A percentile compares a stretch with the other conserved stretches of the same genome.
These are phyloP conservation scores for Eupeodes luniger DNA, from an alignment of 2,888 invertebrate species.

Conservation along the genomic window DNA sequence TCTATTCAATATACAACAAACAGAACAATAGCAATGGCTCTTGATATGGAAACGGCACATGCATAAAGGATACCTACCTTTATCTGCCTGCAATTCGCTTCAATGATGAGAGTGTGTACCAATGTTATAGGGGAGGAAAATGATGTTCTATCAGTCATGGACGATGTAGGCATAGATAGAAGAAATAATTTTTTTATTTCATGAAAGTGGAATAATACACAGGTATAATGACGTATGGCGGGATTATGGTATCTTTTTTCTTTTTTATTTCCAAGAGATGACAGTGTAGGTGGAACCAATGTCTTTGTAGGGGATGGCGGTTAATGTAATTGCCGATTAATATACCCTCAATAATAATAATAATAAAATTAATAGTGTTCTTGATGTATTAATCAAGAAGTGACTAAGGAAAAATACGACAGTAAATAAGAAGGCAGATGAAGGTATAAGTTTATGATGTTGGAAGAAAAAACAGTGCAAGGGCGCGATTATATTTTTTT, in stretches of 20 bases:
- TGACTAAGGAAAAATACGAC: background rate
- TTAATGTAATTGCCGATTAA: conserved; percentile 50
- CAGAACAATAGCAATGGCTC: conserved; percentile 33
- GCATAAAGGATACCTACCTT: background rate
- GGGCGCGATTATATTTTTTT: no score
- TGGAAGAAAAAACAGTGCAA: no score
- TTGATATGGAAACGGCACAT: conserved; percentile 24
- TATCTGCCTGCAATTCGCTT: conserved; percentile 50
- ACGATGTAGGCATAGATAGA: no score
- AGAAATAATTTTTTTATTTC: background rate
- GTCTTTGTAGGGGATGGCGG: conserved; percentile 38
- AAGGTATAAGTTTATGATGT: no score
- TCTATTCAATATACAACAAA: conserved; percentile 44
- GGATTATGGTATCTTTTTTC: background rate
- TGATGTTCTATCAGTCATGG: conserved; percentile 73
- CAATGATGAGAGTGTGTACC: conserved; percentile 40
- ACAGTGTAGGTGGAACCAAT: conserved; percentile 44
- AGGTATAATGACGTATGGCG: background rate
- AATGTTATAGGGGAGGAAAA: conserved; percentile 61
- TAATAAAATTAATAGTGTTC: background rate
- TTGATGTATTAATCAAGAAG: conserved; percentile 36
- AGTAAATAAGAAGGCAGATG: background rate
- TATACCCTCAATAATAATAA: conserved; percentile 33
- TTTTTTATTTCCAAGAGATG: conserved; percentile 6
- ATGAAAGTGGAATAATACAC: conserved; percentile 32